A percentile compares a stretch with the other conserved stretches of the same genome.
Evolutionary conservation across 2,888 invertebrate species (phyloP).

Genomic region (Punctoribates punctum): DNA sequence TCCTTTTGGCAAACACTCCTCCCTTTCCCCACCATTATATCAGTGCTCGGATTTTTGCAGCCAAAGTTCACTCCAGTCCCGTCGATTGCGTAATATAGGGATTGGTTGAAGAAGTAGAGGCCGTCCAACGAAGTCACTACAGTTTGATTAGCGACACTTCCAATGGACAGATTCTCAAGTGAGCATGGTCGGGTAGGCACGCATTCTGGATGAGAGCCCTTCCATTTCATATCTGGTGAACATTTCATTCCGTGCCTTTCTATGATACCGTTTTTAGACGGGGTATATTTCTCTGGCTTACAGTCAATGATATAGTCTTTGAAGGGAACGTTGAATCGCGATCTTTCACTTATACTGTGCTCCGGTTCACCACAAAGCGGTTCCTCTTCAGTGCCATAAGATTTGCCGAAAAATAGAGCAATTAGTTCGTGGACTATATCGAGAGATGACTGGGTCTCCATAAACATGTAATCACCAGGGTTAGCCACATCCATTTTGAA

Average conservation of each 20-base stretch:
- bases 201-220: constrained; percentile 32
- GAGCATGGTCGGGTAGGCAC: too few relatives aligned
- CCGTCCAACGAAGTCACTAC: neutral
- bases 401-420: constrained; percentile 37
- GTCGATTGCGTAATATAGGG: constrained; percentile 31
- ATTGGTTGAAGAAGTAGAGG: constrained; percentile 19
- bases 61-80: constrained; percentile 29
- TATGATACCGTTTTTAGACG: neutral
- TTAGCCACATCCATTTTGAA: neutral
- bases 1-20: neutral
- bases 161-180: too few relatives aligned
- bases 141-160: neutral
- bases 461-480: constrained; percentile 37
- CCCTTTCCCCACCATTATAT: constrained; percentile 37
- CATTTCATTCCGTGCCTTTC: constrained; percentile 33
- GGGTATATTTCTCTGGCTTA: neutral
- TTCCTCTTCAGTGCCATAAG: constrained; percentile 35
- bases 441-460: constrained; percentile 26
- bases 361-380: constrained; percentile 42
- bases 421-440: constrained; percentile 34
- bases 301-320: constrained; percentile 38
- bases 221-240: constrained; percentile 39
- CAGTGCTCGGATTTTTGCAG: constrained; percentile 9
- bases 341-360: neutral
- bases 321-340: constrained; percentile 17